Percentiles rank a stretch among this genome's conserved stretches.
phyloP scores from a whole-genome alignment of 2,797 vertebrate species.

The Tokudaia tokunoshimensis region DNA sequence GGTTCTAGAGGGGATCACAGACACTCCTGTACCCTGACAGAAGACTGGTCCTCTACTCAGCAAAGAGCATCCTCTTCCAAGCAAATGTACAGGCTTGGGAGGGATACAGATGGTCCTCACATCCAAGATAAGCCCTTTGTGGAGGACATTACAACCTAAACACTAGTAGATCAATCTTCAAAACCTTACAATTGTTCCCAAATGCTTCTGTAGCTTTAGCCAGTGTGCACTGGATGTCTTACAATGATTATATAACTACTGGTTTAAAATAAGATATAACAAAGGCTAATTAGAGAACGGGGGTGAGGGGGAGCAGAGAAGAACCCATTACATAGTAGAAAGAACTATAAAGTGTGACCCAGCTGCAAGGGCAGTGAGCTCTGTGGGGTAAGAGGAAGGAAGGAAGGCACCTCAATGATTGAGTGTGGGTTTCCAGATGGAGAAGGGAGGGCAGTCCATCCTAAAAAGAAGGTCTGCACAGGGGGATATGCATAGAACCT shows the following conservation, averaged over 20 bases:
- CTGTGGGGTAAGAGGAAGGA: not conserved
- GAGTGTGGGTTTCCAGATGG: not conserved
- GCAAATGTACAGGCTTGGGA: not conserved
- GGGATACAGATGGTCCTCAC: not conserved
- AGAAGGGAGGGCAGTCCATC: not conserved
- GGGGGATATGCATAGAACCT: not conserved
- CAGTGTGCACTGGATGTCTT: not conserved
- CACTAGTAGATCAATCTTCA: not conserved
- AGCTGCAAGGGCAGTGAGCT: not conserved
- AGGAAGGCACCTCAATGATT: not conserved
- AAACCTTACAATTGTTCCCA: constrained; percentile 8
- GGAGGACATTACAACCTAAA: not conserved
- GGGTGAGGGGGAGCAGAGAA: not conserved
- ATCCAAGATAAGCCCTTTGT: not conserved
- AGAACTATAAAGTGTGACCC: not conserved
- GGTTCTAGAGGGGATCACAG: not conserved
- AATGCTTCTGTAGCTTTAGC: not conserved
- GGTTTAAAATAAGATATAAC: not conserved
- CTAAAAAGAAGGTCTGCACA: not conserved
- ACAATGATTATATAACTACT: not conserved
- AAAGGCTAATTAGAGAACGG: not conserved
- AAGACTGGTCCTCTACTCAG: not conserved
- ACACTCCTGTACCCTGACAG: not conserved
- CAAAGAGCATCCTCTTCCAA: not conserved
- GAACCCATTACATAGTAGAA: not conserved